phyloP scores from a whole-genome alignment of 2,797 vertebrate species.

The Tolypeutes matacus region DNA sequence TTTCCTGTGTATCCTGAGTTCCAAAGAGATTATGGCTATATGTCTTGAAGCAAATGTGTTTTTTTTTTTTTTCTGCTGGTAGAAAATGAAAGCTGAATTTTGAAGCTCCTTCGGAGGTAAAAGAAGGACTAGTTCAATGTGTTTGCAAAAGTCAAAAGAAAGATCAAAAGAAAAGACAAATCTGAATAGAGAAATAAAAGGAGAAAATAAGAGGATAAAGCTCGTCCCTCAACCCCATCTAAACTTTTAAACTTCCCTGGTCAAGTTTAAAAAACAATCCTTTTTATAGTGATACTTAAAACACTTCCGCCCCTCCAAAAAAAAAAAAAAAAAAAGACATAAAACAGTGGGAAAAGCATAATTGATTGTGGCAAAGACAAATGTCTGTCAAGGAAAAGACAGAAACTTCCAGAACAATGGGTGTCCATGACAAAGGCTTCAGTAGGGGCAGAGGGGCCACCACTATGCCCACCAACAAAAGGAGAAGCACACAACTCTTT shows the following conservation, averaged over 20 bases:
- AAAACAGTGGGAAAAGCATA: background rate
- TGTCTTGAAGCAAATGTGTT: background rate
- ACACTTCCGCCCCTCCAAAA: too few species aligned
- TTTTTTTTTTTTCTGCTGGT: background rate
- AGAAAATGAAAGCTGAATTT: background rate
- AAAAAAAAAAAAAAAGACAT: too few species aligned
- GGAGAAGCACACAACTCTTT: background rate
- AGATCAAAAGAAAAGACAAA: fast-evolving
- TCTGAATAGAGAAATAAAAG: background rate
- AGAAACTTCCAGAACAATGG: background rate
- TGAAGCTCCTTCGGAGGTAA: background rate
- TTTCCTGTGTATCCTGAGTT: background rate
- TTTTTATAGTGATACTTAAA: background rate
- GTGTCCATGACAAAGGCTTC: fast-evolving
- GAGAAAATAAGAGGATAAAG: fast-evolving
- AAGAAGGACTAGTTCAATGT: fast-evolving
- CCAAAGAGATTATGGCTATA: background rate
- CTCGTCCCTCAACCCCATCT: fast-evolving
- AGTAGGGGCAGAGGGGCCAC: background rate
- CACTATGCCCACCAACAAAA: fast-evolving
- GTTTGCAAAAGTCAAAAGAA: fast-evolving
- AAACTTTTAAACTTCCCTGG: background rate
- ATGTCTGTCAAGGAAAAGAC: background rate
- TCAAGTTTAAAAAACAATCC: background rate
- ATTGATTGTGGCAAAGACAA: background rate